Evolutionary conservation across 1,140 invertebrate genomes (phyloP), one percentile per base, ranked within the genome.

Genomic region (Dendrolimus punctatus): DNA sequence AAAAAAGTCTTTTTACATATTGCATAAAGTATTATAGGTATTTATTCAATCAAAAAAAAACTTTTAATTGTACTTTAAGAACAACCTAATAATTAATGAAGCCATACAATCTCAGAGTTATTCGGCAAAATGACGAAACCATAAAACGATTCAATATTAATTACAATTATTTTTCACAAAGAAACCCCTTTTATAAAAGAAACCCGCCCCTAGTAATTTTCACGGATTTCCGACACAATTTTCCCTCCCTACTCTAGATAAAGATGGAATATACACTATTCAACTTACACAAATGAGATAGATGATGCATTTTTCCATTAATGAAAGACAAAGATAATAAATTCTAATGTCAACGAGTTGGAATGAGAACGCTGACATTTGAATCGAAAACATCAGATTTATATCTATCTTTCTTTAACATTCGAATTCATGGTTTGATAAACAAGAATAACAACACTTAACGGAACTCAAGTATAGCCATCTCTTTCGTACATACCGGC

Each of bases 141-240:
- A 39, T 57, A 60, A 51, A 40, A 51, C 51, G 52, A 61, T 64
- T n/a, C 63, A 50, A 57, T 63, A 66, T 64, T 73, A 73, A 73
- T 73, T 73, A 67, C 65, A 68, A 73, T 66, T 51, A 67, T 73
- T 66, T 23, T 23, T 66, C 55, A 59, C 51, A 61, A 42, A 45
- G 54, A 53, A 60, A 53, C 50, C 58, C 46, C 23, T 23, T 23
- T 23, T 46, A 36, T 39, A 6, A 39, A 61, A 49, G 46, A 46
- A 50, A 52, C 45, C 53, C 49, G 53, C 58, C 23, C 23, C 23
- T 23, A 23, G 23, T 23, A 23, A 23, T 56, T 64, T 57, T 42
- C 46, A 55, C 50, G 46, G 46, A 49, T 55, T 52, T 60, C 58
- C 59, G 46, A 23, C 45, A 40, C 49, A 23, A 43, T 41, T 58